These are phyloP conservation scores for Dusona sp. DNA, from an alignment of 2,888 invertebrate genomes.

Conservation along the genomic window DNA sequence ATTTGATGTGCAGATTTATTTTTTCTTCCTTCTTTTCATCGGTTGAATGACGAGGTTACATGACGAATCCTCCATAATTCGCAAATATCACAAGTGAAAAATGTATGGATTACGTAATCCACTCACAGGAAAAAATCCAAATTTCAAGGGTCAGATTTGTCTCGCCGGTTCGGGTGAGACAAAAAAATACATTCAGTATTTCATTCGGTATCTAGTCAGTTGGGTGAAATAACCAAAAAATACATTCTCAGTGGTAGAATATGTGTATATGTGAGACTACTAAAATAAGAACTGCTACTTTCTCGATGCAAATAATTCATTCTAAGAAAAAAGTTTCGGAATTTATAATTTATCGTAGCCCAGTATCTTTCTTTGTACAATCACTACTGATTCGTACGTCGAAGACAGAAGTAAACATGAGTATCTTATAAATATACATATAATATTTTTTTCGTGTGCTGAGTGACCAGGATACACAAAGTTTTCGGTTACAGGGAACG, in stretches of 20 bases:
- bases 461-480: conserved; percentile 74
- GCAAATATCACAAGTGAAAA: neutral
- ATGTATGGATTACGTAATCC: neutral
- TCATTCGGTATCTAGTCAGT: no score
- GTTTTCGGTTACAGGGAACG: conserved; percentile 71
- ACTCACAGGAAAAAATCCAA: conserved; percentile 26
- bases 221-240: conserved; percentile 20
- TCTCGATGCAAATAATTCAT: conserved; percentile 78
- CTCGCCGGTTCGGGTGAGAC: conserved; percentile 28
- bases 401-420: conserved; percentile 11
- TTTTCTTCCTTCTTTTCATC: no score
- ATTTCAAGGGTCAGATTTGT: conserved; percentile 49
- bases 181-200: no score
- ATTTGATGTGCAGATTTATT: no score
- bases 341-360: conserved; percentile 78
- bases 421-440: conserved; percentile 1
- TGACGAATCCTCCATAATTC: neutral
- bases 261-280: neutral
- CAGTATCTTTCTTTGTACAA: conserved; percentile 3
- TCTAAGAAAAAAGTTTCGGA: conserved; percentile 72
- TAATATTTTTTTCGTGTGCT: conserved; percentile 9
- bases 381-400: neutral
- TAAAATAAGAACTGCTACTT: conserved; percentile 74
- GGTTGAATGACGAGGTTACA: neutral
- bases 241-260: neutral